Evolutionary conservation across 2,797 vertebrate species (phyloP).

Genomic region (Pipistrellus pygmaeus): DNA sequence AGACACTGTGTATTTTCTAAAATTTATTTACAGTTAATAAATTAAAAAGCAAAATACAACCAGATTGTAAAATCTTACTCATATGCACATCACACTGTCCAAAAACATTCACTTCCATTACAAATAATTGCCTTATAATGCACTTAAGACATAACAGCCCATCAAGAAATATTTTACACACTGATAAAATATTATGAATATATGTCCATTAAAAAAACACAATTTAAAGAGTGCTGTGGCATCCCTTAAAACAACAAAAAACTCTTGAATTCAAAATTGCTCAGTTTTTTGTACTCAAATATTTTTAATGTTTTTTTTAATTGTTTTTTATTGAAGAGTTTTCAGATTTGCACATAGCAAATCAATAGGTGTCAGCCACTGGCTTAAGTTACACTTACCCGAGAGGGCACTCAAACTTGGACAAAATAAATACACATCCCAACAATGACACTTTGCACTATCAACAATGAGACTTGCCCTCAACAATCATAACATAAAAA

Average conservation of each 20-base stretch:
- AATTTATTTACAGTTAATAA: constrained; percentile 86
- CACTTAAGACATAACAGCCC: constrained; percentile 79
- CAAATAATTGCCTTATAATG: constrained; percentile 80
- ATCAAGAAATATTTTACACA: constrained; percentile 81
- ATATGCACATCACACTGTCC: constrained; percentile 81
- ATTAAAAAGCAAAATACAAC: constrained; percentile 83
- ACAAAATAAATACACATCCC: constrained; percentile 81
- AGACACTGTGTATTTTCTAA: constrained; percentile 78
- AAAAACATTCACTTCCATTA: constrained; percentile 79
- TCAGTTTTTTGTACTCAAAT: constrained; percentile 71
- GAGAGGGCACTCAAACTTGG: constrained; percentile 55
- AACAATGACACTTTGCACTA: constrained; percentile 76
- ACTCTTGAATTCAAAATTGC: constrained; percentile 69
- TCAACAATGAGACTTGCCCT: constrained; percentile 71
- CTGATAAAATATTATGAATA: constrained; percentile 74
- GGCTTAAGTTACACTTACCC: constrained; percentile 73
- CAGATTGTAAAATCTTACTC: constrained; percentile 78
- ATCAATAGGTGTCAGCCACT: constrained; percentile 64
- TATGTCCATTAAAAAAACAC: constrained; percentile 70
- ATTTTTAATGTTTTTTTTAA: constrained; percentile 23
- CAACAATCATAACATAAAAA: constrained; percentile 67
- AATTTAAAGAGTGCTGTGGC: constrained; percentile 63
- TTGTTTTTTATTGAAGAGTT: constrained; percentile 38
- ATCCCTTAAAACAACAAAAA: constrained; percentile 71
- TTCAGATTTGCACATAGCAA: constrained; percentile 71